Evolutionary conservation across 1,140 invertebrate genomes (phyloP).

Genomic region (Saccostrea cuccullata): DNA sequence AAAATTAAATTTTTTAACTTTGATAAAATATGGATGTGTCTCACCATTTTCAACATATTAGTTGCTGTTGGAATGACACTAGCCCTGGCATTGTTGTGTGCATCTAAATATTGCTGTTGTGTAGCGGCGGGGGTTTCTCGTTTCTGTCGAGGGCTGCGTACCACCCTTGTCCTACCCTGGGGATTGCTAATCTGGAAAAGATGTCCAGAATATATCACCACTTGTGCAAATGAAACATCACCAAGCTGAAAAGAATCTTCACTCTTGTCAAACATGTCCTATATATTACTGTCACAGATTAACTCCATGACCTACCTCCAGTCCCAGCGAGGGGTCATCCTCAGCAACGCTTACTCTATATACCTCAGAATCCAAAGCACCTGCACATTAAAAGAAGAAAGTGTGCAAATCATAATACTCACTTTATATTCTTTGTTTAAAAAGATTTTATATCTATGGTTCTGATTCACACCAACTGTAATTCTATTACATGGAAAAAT

Average conservation of each 20-base stretch:
- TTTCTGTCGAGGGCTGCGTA: not conserved
- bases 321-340: not conserved
- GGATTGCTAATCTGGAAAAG: not conserved
- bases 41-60: slow-evolving; percentile 34
- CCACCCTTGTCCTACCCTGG: not conserved
- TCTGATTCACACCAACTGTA: too few relatives aligned
- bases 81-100: slow-evolving; percentile 10
- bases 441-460: too few relatives aligned
- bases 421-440: too few relatives aligned
- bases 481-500: too few relatives aligned
- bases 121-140: not conserved
- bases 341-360: not conserved
- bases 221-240: not conserved
- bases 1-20: too few relatives aligned
- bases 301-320: not conserved
- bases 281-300: too few relatives aligned
- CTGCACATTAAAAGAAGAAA: not conserved
- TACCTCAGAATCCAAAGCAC: not conserved
- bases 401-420: too few relatives aligned
- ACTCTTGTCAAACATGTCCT: too few relatives aligned
- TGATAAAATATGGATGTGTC: not conserved
- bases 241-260: too few relatives aligned
- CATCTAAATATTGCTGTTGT: not conserved
- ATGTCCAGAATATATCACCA: too few relatives aligned
- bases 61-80: not conserved